Percentiles rank a stretch among this genome's conserved stretches.
Conservation (phyloP, 2,113 vertebrate species). For the Notiomystis cincta region DNA sequence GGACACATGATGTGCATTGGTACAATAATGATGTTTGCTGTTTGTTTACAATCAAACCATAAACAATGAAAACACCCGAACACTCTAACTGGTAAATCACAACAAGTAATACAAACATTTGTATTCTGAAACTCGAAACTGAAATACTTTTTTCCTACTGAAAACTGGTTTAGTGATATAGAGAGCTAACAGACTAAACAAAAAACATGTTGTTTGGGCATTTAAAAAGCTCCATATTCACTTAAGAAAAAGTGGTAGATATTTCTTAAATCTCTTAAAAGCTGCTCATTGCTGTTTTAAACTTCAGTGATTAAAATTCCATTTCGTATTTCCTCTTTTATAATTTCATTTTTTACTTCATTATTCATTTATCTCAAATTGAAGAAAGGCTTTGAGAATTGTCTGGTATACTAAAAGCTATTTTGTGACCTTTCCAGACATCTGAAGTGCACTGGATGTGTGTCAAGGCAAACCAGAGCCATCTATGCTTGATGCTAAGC, state of each 20-base stretch:
- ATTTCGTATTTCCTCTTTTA: background rate
- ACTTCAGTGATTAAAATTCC: background rate
- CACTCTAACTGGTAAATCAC: background rate
- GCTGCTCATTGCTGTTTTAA: background rate
- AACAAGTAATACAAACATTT: background rate
- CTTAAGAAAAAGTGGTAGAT: background rate
- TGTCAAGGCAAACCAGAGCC: background rate
- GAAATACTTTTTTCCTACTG: background rate
- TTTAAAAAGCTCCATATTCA: background rate
- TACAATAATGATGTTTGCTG: background rate
- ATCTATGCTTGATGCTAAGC: background rate
- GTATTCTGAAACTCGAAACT: background rate
- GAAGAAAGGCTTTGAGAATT: background rate
- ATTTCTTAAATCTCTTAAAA: background rate
- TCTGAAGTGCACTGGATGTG: background rate
- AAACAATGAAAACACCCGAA: background rate
- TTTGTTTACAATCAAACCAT: background rate
- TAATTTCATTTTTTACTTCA: background rate
- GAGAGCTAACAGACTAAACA: background rate
- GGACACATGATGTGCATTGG: background rate
- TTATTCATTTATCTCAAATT: background rate
- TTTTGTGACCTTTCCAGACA: background rate
- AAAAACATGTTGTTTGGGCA: background rate
- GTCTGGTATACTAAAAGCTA: background rate
- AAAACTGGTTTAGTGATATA: background rate